Percentiles rank a stretch among this genome's conserved stretches.
phyloP scores from a whole-genome alignment of 2,113 vertebrate species.

The Hiodon alosoides region DNA sequence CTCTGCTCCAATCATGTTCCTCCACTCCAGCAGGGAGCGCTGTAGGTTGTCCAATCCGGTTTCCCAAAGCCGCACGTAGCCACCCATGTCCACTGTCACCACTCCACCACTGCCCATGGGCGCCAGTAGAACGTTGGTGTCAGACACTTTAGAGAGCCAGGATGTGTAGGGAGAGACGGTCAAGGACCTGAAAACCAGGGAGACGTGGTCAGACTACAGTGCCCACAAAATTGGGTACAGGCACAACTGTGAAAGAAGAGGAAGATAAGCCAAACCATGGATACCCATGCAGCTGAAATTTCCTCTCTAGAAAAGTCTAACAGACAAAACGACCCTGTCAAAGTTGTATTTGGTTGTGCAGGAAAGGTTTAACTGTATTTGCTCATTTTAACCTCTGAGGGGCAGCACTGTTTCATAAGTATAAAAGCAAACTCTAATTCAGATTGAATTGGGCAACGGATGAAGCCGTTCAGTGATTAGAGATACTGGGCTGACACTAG shows the following conservation, averaged over 20 bases:
- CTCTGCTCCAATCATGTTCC: conserved; percentile 86
- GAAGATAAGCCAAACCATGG: neutral
- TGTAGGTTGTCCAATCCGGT: conserved; percentile 80
- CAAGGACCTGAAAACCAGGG: conserved; percentile 60
- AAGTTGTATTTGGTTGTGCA: neutral
- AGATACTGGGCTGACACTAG: neutral
- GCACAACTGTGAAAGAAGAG: neutral
- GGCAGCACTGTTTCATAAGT: neutral
- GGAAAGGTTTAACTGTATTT: neutral
- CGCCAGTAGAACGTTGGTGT: conserved; percentile 76
- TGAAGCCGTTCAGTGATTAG: neutral
- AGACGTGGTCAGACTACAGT: neutral
- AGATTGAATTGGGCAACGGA: neutral
- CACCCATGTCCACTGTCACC: conserved; percentile 87
- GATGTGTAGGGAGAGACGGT: conserved; percentile 78
- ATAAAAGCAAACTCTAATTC: neutral
- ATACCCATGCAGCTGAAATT: neutral
- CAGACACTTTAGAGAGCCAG: conserved; percentile 84
- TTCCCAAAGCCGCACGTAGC: conserved; percentile 84
- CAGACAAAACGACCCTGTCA: no score
- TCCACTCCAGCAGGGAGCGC: conserved; percentile 87
- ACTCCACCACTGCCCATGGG: conserved; percentile 69
- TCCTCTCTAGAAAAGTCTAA: no score
- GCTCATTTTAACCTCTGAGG: neutral
- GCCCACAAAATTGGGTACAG: neutral